These are phyloP conservation scores for Xenentodon cancila DNA, from an alignment of 2,797 vertebrate species.

Conservation along the genomic window DNA sequence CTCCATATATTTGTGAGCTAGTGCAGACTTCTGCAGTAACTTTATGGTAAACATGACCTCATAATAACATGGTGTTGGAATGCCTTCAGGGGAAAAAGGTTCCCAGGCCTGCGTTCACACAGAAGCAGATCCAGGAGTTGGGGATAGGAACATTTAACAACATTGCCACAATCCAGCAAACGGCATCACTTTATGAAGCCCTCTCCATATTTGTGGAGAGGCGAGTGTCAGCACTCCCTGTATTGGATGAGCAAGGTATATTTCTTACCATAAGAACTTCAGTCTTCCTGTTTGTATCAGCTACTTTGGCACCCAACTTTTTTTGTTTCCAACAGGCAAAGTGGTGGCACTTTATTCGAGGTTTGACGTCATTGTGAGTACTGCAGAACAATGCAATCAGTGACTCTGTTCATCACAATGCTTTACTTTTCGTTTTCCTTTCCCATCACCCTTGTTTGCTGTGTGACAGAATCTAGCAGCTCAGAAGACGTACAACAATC, in stretches of 20 bases:
- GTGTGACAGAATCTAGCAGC: slow-evolving; percentile 90
- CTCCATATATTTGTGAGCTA: slow-evolving; percentile 92
- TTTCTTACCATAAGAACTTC: background rate
- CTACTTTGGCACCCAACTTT: background rate
- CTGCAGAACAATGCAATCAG: background rate
- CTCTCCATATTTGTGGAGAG: slow-evolving; percentile 93
- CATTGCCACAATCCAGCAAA: slow-evolving; percentile 87
- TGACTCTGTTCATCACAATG: too few species aligned
- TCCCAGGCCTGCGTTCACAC: slow-evolving; percentile 86
- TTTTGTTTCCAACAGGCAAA: slow-evolving; percentile 77
- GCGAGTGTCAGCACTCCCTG: slow-evolving; percentile 91
- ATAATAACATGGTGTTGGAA: background rate
- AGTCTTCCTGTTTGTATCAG: background rate
- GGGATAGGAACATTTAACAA: slow-evolving; percentile 92
- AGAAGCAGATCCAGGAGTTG: slow-evolving; percentile 86
- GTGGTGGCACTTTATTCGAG: slow-evolving; percentile 94
- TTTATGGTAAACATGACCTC: background rate
- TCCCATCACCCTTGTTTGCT: background rate
- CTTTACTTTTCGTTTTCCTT: too few species aligned
- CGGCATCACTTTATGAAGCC: slow-evolving; percentile 84
- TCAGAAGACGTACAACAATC: slow-evolving; percentile 91
- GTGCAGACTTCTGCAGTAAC: background rate
- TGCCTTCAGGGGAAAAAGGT: slow-evolving; percentile 80
- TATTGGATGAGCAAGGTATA: slow-evolving; percentile 87
- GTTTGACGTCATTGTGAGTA: slow-evolving; percentile 96